These are phyloP conservation scores for Acridotheres tristis DNA, from an alignment of 2,797 vertebrate species.

Conservation along the genomic window DNA sequence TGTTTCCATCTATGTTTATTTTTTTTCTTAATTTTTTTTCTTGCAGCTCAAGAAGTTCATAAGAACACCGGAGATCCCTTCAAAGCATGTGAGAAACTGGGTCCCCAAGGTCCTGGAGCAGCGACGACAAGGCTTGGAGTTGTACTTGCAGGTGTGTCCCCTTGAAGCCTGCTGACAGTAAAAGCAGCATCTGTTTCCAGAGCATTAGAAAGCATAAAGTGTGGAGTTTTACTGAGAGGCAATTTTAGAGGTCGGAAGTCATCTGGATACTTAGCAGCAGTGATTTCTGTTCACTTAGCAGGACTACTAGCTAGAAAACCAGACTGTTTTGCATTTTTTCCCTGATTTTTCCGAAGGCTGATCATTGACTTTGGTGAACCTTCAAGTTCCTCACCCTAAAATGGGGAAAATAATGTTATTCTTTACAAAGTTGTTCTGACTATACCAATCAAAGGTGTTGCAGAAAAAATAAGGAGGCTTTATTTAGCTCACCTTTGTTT, in stretches of 20 bases:
- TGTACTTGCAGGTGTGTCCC: conserved; percentile 90
- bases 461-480: background rate
- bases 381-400: background rate
- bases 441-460: background rate
- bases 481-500: background rate
- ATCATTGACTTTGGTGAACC: background rate
- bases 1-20: background rate
- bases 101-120: conserved; percentile 97
- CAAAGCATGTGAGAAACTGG: conserved; percentile 98
- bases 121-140: conserved; percentile 91
- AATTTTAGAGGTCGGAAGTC: background rate
- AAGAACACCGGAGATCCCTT: conserved; percentile 96
- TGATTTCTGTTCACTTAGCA: background rate
- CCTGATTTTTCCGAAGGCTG: background rate
- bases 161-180: conserved; percentile 4
- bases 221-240: background rate
- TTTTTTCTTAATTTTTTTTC: background rate
- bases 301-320: background rate
- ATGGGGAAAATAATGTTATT: background rate
- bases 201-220: background rate
- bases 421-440: background rate
- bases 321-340: background rate
- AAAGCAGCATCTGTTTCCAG: background rate
- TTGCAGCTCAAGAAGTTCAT: conserved; percentile 94
- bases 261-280: background rate